Conservation (phyloP, 2,113 vertebrate species). For the Sturnus vulgaris region DNA sequence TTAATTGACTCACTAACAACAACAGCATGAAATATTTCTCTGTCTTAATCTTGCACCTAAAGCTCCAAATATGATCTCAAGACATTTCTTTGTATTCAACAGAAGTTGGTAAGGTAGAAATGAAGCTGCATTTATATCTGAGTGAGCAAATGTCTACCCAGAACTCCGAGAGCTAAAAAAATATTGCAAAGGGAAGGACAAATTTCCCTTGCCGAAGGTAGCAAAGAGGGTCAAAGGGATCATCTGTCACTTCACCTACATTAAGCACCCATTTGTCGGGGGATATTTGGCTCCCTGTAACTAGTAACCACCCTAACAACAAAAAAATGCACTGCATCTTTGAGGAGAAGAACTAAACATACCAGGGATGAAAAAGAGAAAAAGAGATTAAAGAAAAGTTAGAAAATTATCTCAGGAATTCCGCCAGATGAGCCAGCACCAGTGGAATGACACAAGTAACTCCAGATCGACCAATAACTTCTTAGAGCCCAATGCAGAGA, state of each 20-base stretch:
- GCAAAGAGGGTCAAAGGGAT: background rate
- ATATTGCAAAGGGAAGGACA: background rate
- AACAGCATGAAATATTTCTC: background rate
- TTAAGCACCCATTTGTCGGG: background rate
- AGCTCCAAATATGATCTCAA: background rate
- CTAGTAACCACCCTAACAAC: background rate
- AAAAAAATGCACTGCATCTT: background rate
- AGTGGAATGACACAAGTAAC: background rate
- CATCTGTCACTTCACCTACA: background rate
- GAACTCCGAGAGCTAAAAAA: background rate
- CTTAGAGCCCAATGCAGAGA: background rate
- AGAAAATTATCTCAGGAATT: background rate
- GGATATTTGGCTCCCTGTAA: background rate
- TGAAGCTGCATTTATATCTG: background rate
- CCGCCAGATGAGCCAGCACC: background rate
- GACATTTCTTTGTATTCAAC: background rate
- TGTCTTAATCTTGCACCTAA: background rate
- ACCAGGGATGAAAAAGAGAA: background rate
- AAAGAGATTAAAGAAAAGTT: background rate
- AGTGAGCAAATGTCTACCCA: background rate
- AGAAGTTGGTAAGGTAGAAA: background rate
- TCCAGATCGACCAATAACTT: background rate
- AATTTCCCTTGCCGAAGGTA: background rate
- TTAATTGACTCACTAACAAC: background rate
- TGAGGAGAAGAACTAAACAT: background rate